Percentiles rank a stretch among this genome's conserved stretches.
Conservation (phyloP, 2,113 vertebrate genomes). For the Alces alces region DNA sequence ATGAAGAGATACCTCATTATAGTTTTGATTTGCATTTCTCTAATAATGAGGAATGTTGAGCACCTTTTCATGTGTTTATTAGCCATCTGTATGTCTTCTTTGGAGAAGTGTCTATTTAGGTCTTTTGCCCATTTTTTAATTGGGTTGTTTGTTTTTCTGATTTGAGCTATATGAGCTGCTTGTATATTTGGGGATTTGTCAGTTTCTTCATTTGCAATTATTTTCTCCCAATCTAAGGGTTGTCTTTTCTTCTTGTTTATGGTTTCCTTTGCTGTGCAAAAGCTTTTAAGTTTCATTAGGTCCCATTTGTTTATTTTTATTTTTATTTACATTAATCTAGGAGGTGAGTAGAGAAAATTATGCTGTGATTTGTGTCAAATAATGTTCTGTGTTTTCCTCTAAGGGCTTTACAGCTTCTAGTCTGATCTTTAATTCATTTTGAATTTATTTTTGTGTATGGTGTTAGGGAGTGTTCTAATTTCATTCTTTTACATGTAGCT, state of each 20-base stretch:
- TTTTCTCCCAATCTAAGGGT: background rate
- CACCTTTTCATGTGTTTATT: background rate
- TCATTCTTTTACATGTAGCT: background rate
- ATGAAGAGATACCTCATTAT: background rate
- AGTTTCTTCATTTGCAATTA: background rate
- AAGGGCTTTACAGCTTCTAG: background rate
- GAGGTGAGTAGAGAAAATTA: background rate
- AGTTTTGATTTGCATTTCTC: background rate
- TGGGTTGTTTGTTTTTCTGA: background rate
- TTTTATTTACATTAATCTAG: background rate
- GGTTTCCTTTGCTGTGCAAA: background rate
- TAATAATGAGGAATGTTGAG: background rate
- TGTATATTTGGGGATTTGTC: background rate
- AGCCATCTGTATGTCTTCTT: background rate
- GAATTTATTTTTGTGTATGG: background rate
- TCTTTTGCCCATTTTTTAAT: background rate
- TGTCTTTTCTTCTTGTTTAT: background rate
- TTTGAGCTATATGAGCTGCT: background rate
- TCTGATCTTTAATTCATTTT: background rate
- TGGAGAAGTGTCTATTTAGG: background rate
- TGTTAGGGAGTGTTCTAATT: background rate
- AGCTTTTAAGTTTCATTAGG: background rate
- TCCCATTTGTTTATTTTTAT: background rate
- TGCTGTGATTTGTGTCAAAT: background rate
- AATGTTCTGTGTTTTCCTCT: background rate